phyloP scores from a whole-genome alignment of 2,888 invertebrate genomes.

The Polyommatus icarus region DNA sequence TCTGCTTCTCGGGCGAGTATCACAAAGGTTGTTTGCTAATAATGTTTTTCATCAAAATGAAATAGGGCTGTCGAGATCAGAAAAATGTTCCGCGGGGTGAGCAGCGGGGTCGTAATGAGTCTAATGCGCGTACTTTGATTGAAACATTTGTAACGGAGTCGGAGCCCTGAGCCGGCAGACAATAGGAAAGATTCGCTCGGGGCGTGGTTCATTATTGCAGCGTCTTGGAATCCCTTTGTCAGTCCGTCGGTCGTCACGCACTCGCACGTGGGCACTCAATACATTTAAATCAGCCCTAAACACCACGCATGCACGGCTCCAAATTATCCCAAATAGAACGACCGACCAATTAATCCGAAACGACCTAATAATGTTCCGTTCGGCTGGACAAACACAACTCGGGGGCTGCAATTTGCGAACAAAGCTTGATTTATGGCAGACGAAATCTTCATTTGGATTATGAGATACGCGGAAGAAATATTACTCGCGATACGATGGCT shows the following conservation, averaged over 20 bases:
- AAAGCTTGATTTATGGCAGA: conserved; percentile 11
- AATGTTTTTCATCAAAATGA: conserved; percentile 56
- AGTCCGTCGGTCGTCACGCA: conserved; percentile 52
- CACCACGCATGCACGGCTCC: not conserved
- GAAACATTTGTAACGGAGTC: conserved; percentile 52
- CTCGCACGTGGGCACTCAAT: conserved; percentile 50
- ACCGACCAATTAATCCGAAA: conserved; percentile 3
- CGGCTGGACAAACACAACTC: conserved; percentile 9
- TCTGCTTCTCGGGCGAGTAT: conserved; percentile 65
- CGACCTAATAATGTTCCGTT: conserved; percentile 9
- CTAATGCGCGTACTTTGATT: conserved; percentile 49
- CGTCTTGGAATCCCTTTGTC: conserved; percentile 58
- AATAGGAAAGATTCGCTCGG: conserved; percentile 51
- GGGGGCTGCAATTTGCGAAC: conserved; percentile 1
- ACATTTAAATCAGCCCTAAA: conserved; percentile 46
- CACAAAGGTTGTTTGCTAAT: conserved; percentile 59
- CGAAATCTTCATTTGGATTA: conserved; percentile 13
- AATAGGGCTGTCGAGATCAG: conserved; percentile 57
- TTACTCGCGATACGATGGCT: not conserved
- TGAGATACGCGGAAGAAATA: conserved; percentile 10
- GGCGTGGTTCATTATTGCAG: conserved; percentile 60
- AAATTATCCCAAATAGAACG: not conserved
- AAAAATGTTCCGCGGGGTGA: conserved; percentile 40
- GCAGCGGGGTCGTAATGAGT: conserved; percentile 35
- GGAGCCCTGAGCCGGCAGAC: conserved; percentile 44